These are phyloP conservation scores for Hippocampus kuda DNA, from an alignment of 2,797 vertebrate genomes.

Conservation along the genomic window DNA sequence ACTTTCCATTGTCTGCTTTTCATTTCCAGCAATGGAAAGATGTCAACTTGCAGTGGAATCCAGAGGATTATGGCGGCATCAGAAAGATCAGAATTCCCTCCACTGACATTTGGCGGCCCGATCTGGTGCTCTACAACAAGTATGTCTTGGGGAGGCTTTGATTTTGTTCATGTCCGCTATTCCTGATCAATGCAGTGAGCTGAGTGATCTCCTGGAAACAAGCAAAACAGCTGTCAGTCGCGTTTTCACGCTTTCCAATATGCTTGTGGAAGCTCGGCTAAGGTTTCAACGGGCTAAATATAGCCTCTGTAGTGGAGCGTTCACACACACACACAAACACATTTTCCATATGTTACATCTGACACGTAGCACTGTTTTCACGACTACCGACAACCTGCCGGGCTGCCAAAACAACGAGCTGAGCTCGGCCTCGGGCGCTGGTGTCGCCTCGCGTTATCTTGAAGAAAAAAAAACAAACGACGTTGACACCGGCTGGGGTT, in stretches of 20 bases:
- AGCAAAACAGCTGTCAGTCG: constrained; percentile 22
- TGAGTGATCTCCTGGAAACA: constrained; percentile 16
- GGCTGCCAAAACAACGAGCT: constrained; percentile 31
- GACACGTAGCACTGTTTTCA: constrained; percentile 43
- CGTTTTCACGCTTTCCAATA: constrained; percentile 28
- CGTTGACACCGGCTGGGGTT: constrained; percentile 11
- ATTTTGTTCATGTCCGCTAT: neutral
- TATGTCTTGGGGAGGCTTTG: constrained; percentile 44
- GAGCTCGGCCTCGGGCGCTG: constrained; percentile 18
- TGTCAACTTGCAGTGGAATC: constrained; percentile 82
- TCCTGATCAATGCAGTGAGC: constrained; percentile 3
- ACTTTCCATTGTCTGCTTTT: neutral
- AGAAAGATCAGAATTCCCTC: constrained; percentile 85
- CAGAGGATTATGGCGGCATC: constrained; percentile 80
- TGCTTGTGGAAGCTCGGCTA: constrained; percentile 38
- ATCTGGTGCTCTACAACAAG: constrained; percentile 95
- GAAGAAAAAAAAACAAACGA: constrained; percentile 12
- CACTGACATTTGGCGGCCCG: constrained; percentile 82
- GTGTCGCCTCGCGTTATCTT: constrained; percentile 43
- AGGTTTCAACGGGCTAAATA: constrained; percentile 59
- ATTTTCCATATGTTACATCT: constrained; percentile 48
- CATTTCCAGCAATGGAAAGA: constrained; percentile 83
- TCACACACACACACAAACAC: constrained; percentile 3
- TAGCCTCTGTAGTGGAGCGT: constrained; percentile 28
- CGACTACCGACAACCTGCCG: constrained; percentile 48